phyloP scores from a whole-genome alignment of 1,140 invertebrate species.

The Diabrotica undecimpunctata region DNA sequence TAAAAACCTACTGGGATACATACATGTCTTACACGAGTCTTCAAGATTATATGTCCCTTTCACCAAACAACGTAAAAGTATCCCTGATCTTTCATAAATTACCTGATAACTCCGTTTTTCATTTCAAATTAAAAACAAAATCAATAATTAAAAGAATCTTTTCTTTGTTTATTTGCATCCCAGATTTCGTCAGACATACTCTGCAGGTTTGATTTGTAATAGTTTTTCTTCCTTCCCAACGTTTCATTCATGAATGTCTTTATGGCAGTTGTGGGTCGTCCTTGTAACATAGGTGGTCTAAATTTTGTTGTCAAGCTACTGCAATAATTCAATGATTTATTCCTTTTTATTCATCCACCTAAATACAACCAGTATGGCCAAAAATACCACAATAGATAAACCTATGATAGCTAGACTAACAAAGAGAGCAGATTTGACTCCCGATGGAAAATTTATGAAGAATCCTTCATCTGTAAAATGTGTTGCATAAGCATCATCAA shows the following conservation, averaged over 20 bases:
- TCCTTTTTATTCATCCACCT: slow-evolving; percentile 66
- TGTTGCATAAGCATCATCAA: too few relatives aligned
- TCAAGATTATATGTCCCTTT: too few relatives aligned
- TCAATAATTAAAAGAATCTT: slow-evolving; percentile 17
- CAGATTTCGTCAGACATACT: slow-evolving; percentile 57
- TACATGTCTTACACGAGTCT: too few relatives aligned
- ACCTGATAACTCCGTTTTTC: neutral
- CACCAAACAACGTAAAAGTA: too few relatives aligned
- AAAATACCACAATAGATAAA: slow-evolving; percentile 69
- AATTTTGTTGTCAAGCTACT: slow-evolving; percentile 39
- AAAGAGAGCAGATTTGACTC: slow-evolving; percentile 69
- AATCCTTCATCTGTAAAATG: slow-evolving; percentile 35
- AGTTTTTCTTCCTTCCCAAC: slow-evolving; percentile 40
- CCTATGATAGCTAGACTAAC: slow-evolving; percentile 72
- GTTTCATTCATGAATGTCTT: slow-evolving; percentile 43
- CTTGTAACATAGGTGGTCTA: slow-evolving; percentile 37
- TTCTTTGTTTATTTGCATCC: slow-evolving; percentile 54
- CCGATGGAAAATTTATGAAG: slow-evolving; percentile 53
- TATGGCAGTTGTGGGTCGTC: slow-evolving; percentile 28
- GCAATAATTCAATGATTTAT: slow-evolving; percentile 44
- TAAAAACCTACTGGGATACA: too few relatives aligned
- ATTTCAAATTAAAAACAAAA: too few relatives aligned
- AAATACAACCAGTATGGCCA: slow-evolving; percentile 70
- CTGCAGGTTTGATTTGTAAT: slow-evolving; percentile 45
- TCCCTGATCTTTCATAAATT: too few relatives aligned